Conservation (phyloP, 2,113 vertebrate genomes). For the Siniperca chuatsi region DNA sequence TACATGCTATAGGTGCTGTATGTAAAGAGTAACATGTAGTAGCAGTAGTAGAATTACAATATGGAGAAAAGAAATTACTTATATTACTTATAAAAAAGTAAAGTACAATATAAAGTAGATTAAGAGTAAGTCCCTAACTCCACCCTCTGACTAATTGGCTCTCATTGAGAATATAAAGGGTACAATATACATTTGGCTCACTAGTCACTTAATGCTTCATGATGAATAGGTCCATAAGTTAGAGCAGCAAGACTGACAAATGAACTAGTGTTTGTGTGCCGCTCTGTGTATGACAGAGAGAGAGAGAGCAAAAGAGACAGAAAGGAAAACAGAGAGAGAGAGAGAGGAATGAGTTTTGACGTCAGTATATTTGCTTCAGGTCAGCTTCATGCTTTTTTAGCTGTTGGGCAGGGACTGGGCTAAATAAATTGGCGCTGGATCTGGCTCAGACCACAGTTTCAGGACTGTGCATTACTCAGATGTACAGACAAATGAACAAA, state of each 20-base stretch:
- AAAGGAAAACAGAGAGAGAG: slow-evolving; percentile 2
- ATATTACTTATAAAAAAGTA: background rate
- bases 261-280: background rate
- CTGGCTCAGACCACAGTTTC: slow-evolving; percentile 7
- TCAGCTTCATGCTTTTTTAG: slow-evolving; percentile 8
- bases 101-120: background rate
- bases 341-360: slow-evolving; percentile 30
- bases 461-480: slow-evolving; percentile 25
- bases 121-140: background rate
- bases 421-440: slow-evolving; percentile 26
- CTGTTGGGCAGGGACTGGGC: slow-evolving; percentile 10
- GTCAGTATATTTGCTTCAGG: slow-evolving; percentile 40
- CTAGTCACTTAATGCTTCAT: background rate
- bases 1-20: background rate
- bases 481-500: background rate
- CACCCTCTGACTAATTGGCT: background rate
- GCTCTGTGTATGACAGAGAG: background rate
- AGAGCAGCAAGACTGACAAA: background rate
- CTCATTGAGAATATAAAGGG: background rate
- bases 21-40: background rate
- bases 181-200: background rate
- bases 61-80: too few relatives aligned
- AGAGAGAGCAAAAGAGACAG: slow-evolving; percentile 1
- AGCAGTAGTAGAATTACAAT: background rate
- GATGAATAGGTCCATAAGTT: background rate